Evolutionary conservation across 1,140 invertebrate genomes (phyloP), one percentile per base, ranked within the genome.

Genomic region (Drosophila nigrodunni): DNA sequence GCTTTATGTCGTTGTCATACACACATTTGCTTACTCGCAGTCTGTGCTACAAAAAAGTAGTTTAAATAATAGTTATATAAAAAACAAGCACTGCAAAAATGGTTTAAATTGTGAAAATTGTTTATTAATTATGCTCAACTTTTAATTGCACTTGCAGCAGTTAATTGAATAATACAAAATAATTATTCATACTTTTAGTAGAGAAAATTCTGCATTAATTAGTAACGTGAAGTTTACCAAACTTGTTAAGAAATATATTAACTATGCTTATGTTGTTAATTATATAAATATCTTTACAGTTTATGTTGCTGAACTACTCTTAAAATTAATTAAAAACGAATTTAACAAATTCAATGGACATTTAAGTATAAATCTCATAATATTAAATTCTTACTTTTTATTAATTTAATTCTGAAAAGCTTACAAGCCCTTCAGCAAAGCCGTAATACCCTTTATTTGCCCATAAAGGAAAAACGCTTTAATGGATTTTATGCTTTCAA

Each of bases 81-180:
- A 34, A 52, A 34, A 8, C 13, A 11, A 15, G 13, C 3, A 57
- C 3, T 8, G 4, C 7, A 46, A 59, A 7, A 13, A 30, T 30
- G 6, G 25, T 30, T 34, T 34, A 46, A 46, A 46, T 7, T 18
- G 41, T 47, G 7, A 11, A 61, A 65, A 60, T 68, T 52, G 57
- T 74, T 68, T 74, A 66, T 74, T 60, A 61, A 74, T 74, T 74
- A 77, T 82, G 78, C 68, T 70, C 59, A 69, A 64, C 60, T 47
- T 61, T 78, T 46, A 75, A 82, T 76, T 87, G 60, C 68, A 13
- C 37, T 78, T 50, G 71, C 55, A 70, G 54, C 49, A 46, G 30
- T 74, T 82, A 87, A 87, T 87, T 87, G 79, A 87, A 79, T 77
- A 87, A 18, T 21, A 74, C 47, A 64, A 66, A 73, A 7, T 70